Base-by-base conservation (phyloP, 2,888 invertebrate species). In the Rotaria sp. region DNA sequence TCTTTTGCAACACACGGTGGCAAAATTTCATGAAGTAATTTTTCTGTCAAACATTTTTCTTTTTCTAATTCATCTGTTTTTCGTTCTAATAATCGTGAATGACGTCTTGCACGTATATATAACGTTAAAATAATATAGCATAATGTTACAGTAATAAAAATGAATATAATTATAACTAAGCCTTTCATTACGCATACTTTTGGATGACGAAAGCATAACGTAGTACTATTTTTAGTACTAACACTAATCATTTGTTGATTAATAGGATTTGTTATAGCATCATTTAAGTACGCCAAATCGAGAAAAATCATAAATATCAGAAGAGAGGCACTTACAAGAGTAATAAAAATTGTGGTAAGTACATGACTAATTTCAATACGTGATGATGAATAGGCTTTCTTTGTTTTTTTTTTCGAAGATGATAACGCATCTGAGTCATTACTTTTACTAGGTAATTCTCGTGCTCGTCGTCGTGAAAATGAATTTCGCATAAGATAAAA, bases 41-140 rank as follows among this genome's bases (percentile, higher is more conserved):
- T 80, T 80, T 80, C 80, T 26, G 80, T 80, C n/a, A 80, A 80
- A 80, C 45, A 45, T 45, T 80, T 80, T 26, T 80, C 80, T 80
- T 80, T 80, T 45, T 80, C 80, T 45, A 80, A 45, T 80, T 80
- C 80, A 80, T 80, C 41, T 26, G 80, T 80, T 45, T 80, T 80
- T 4, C 26, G 41, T 45, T 80, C 80, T 45, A 80, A 45, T 80
- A 80, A 13, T 11, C 45, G 80, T 45, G 80, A 21, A 80, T 80
- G 80, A 26, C 45, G 24, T 80, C 45, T 45, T 45, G 80, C 80
- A 45, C 45, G 41, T 3, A 24, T 80, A 45, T 80, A 80, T 45
- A 80, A 45, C 10, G 45, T 41, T 13, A 80, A n/a, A 15, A 80
- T 13, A 21, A 18, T 45, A n/a, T 45, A 45, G n/a, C 80, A 41